A percentile compares a stretch with the other conserved stretches of the same genome.
Conservation (phyloP, 92 coral and sea anemone species). For the Palythoa grandiflora region DNA sequence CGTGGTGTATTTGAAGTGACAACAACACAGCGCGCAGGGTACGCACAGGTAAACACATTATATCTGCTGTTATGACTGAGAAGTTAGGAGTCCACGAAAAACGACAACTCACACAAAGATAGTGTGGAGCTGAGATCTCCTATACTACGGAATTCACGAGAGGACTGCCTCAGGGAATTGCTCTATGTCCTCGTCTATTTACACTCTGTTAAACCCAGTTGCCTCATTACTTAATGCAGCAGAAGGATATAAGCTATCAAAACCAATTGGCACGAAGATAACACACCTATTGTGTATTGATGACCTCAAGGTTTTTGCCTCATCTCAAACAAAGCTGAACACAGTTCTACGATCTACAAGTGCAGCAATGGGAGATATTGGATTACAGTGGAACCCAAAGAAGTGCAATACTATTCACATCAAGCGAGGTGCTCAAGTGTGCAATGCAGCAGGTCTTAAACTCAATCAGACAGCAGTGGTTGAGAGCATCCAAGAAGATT, state of each 20-base stretch:
- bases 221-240: background rate
- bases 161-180: background rate
- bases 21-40: too few relatives aligned
- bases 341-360: background rate
- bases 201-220: constrained; percentile 32
- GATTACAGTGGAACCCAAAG: background rate
- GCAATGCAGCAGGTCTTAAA: background rate
- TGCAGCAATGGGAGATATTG: background rate
- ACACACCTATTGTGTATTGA: background rate
- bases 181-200: constrained; percentile 17
- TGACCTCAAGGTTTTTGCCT: too few relatives aligned
- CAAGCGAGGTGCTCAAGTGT: background rate
- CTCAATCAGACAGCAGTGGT: constrained; percentile 14
- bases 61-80: too few relatives aligned
- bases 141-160: too few relatives aligned
- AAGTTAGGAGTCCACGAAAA: too few relatives aligned
- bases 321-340: background rate
- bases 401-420: background rate
- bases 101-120: too few relatives aligned
- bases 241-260: constrained; percentile 30
- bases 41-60: too few relatives aligned
- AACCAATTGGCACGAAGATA: background rate
- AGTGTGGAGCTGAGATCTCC: too few relatives aligned
- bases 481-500: constrained; percentile 42
- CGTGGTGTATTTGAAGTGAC: too few relatives aligned